These are phyloP conservation scores for Bombus balteatus DNA, from an alignment of 1,140 invertebrate species.

Conservation along the genomic window DNA sequence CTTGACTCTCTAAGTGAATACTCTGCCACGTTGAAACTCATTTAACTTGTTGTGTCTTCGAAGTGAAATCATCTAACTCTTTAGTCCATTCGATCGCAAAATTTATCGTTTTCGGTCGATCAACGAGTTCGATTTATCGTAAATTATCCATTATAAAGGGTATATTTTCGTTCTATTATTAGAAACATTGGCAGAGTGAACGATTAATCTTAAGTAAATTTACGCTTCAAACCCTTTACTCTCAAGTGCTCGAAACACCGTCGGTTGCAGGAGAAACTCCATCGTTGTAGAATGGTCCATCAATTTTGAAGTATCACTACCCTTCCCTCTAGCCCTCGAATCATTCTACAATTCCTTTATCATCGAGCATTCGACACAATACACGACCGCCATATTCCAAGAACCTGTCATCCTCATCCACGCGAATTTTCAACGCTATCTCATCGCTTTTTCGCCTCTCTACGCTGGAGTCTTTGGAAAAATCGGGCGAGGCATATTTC, in stretches of 20 bases:
- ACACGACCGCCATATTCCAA: not conserved
- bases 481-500: constrained; percentile 1
- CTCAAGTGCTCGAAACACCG: not conserved
- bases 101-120: not conserved
- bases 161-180: too few species aligned
- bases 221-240: not conserved
- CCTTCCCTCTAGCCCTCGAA: not conserved
- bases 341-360: not conserved
- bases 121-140: too few species aligned
- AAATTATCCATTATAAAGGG: too few species aligned
- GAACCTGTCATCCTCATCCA: not conserved
- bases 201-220: not conserved
- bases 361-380: not conserved
- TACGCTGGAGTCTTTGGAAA: not conserved
- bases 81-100: not conserved
- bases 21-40: not conserved
- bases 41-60: not conserved
- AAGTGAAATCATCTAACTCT: not conserved
- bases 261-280: not conserved
- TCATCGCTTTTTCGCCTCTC: not conserved
- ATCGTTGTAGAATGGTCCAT: not conserved
- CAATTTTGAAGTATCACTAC: not conserved
- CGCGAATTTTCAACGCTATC: not conserved
- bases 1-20: not conserved
- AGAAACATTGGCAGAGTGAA: not conserved